Base-by-base conservation (phyloP, 2,888 invertebrate genomes). In the Synanthedon andrenaeformis region DNA sequence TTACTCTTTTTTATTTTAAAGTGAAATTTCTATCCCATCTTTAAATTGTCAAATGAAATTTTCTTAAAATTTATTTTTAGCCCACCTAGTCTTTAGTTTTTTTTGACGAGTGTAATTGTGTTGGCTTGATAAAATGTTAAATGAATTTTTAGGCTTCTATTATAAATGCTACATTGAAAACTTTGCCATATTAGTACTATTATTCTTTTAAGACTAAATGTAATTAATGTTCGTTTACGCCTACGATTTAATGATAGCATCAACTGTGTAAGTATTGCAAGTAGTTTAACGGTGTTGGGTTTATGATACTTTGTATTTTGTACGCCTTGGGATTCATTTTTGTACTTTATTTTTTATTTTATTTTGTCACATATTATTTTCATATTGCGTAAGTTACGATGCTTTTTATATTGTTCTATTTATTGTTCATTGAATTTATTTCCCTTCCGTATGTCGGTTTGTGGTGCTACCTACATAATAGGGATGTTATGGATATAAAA, bases 151-250 rank as follows among this genome's bases (percentile, higher is more conserved):
- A 81, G 79, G 73, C 74, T 72, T 80, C 70, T 70, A 70, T 74
- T 62, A 65, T 63, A 77, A 82, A 84, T 82, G 78, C 85, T 86
- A 85, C 85, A 86, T 84, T 84, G 87, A 86, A 86, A 87, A 86
- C 86, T 86, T 85, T 86, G 87, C 87, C 87, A 87, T 87, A 87
- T 87, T 87, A 87, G 76, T 84, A 84, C 82, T 84, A 69, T 76
- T 79, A 80, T 78, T 81, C 80, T 83, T 51, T 76, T 84, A 83
- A 85, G 84, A 79, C 77, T 83, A 73, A 78, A 72, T 79, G 69
- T 83, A 78, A 41, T 57, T 42, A 51, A 80, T 76, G 74, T 76
- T 82, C 78, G 74, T 67, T 76, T 74, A 74, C 76, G 68, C 35
- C 35, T 35, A 35, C 35, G 35, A 1, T 62, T 60, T 13, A 45